Evolutionary conservation across 2,113 vertebrate species (phyloP), one percentile per base, ranked within the genome.

Genomic region (Scartelaos histophorus): DNA sequence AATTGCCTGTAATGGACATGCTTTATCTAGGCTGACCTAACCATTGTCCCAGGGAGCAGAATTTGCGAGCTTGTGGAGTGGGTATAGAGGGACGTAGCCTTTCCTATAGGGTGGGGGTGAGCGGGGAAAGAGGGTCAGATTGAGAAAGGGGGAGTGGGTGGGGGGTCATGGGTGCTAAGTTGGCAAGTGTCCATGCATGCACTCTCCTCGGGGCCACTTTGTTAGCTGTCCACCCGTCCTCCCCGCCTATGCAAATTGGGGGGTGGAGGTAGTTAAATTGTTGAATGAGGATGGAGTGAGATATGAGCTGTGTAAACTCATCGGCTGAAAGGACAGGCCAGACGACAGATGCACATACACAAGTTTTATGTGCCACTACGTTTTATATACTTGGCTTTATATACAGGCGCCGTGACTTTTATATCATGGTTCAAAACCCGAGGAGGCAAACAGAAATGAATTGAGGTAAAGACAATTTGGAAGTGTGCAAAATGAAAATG

Each of bases 1-100:
- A 88, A 94, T 95, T 94, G 93, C 94, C 91, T 92, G 90, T 95
- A 95, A 96, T 94, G 87, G 92, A 91, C 76, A 61, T 6, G 85
- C 47, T 94, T 94, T 92, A 89, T 94, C 70, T 93, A 94, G 90
- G 90, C 92, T 91, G 93, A 93, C 90, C 83, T 84, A 85, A 67
- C 87, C 84, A 91, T 88, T 91, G 88, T 92, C 92, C 91, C 17
- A 11, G 81, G 89, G 92, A 93, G 90, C 80, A 87, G 79, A 92
- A 92, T 91, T 87, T 92, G 93, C 88, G 84, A 74, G 86, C 91
- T 93, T 91, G 92, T 92, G 92, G 87, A 94, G 91, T 90, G 87
- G 88, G 84, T 83, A 64, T 64, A 89, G 76, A 58, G n/a, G 12
- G 21, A 58, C 83, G 81, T 85, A 87, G 79, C 84, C 74, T 76